These are phyloP conservation scores for Poecilia wingei DNA, from an alignment of 2,797 vertebrate genomes.

Conservation along the genomic window DNA sequence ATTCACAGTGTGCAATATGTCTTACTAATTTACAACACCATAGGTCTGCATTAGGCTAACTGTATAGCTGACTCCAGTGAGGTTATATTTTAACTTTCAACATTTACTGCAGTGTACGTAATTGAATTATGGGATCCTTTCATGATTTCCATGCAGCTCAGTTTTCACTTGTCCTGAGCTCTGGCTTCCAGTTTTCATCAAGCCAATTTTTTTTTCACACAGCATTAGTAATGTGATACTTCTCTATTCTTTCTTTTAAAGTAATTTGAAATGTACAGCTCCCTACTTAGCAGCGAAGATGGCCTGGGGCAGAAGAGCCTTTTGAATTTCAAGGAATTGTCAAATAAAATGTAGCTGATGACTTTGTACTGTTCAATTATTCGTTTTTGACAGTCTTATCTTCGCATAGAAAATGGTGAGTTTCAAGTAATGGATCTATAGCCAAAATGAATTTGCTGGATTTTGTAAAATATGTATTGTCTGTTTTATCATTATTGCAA, in stretches of 20 bases:
- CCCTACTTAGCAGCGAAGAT: slow-evolving; percentile 25
- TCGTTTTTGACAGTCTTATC: slow-evolving; percentile 4
- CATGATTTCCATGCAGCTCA: background rate
- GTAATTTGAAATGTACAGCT: background rate
- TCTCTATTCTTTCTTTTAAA: slow-evolving; percentile 1
- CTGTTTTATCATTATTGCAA: background rate
- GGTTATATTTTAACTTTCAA: slow-evolving; percentile 20
- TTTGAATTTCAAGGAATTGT: slow-evolving; percentile 35
- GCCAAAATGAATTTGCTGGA: background rate
- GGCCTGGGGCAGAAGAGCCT: slow-evolving; percentile 5
- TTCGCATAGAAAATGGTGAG: background rate
- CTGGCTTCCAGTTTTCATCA: slow-evolving; percentile 7
- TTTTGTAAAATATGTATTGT: background rate
- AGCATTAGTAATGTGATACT: background rate
- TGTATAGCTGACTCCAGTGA: slow-evolving; percentile 17
- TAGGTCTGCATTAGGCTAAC: slow-evolving; percentile 28
- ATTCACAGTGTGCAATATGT: slow-evolving; percentile 30
- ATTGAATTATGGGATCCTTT: background rate
- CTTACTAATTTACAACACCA: slow-evolving; percentile 24
- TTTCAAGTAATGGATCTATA: background rate
- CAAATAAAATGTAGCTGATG: slow-evolving; percentile 27
- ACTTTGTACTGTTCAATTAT: slow-evolving; percentile 8
- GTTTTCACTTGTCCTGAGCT: background rate
- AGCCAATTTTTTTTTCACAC: background rate
- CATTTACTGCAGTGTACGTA: slow-evolving; percentile 3